A percentile compares a stretch with the other conserved stretches of the same genome.
Conservation (phyloP, 2,888 invertebrate species). For the Drosophila glabriapex region DNA sequence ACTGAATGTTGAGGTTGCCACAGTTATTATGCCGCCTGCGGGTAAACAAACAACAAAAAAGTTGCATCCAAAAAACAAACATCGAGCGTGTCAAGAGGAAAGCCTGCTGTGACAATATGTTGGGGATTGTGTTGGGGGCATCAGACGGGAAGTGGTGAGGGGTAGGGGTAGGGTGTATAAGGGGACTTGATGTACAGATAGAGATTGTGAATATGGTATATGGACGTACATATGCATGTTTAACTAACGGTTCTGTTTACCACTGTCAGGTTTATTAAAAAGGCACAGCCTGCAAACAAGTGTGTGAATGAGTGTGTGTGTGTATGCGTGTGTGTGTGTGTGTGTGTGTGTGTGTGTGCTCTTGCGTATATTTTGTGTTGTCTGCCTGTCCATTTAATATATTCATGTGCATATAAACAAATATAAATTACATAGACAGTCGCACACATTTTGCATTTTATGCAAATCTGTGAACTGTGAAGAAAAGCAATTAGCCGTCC, state of each 20-base stretch:
- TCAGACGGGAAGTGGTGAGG: fast-evolving
- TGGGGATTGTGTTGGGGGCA: neutral
- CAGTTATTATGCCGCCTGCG: slow-evolving; percentile 54
- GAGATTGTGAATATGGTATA: slow-evolving; percentile 11
- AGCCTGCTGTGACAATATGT: neutral
- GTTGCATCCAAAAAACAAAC: slow-evolving; percentile 43
- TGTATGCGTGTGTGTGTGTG: slow-evolving; percentile 7
- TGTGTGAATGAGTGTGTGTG: neutral
- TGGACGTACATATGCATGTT: slow-evolving; percentile 22
- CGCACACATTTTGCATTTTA: slow-evolving; percentile 58
- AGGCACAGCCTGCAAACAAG: slow-evolving; percentile 32
- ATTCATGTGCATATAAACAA: slow-evolving; percentile 77
- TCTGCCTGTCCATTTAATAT: slow-evolving; percentile 58
- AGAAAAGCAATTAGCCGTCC: slow-evolving; percentile 75
- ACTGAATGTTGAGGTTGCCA: slow-evolving; percentile 38
- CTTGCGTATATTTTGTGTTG: slow-evolving; percentile 38
- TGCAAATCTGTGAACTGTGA: slow-evolving; percentile 70
- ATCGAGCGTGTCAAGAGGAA: slow-evolving; percentile 8
- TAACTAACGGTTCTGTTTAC: slow-evolving; percentile 38
- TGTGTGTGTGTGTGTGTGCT: slow-evolving; percentile 11
- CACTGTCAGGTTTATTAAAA: slow-evolving; percentile 64
- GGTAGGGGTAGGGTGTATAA: neutral
- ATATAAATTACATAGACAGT: slow-evolving; percentile 71
- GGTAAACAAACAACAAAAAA: slow-evolving; percentile 37
- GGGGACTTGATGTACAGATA: slow-evolving; percentile 1